Base-by-base conservation (phyloP, 2,797 vertebrate species). In the Acrossocheilus fasciatus region DNA sequence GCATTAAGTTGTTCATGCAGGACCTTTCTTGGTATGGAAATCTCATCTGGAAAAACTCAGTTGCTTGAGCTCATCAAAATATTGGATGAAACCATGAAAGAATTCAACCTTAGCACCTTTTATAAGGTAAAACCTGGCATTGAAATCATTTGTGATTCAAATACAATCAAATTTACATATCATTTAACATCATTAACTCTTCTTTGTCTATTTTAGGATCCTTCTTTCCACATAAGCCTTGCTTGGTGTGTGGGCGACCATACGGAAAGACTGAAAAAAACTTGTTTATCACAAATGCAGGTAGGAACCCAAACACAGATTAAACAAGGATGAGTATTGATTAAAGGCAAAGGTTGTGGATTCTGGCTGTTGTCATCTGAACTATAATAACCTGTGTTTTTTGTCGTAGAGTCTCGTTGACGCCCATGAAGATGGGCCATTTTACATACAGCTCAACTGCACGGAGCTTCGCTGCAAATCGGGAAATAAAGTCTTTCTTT, bases 171-270 rank as follows among this genome's bases (percentile, higher is more conserved):
- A 9, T 77, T 14, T n/a, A 34, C 12, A 30, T 59, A 8, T n/a
- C 2, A 36, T 81, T 6, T 39, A n/a, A 52, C 50, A 4, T n/a
- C n/a, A n/a, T n/a, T n/a, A n/a, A n/a, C 4, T 36, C 12, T 26
- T 2, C 18, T n/a, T 15, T 74, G 6, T 26, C 81, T 87, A 85
- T 87, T n/a, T 47, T 90, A 99, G 98, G 94, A 97, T 82, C 98
- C 98, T 0, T 99, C 98, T 0, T 99, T 99, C 93, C 98, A 99
- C 0, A 90, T 99, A 89, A 99, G 97, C 92, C 92, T 99, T 93
- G 97, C 97, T 84, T 99, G 98, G 98, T 98, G 98, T 30, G 94
- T 97, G 0, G 98, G 98, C 9, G 96, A 99, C 62, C 15, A 90
- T 7, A 92, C 90, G 0, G 92, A 81, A 62, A 91, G 89, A 82